Evolutionary conservation across 2,888 invertebrate species (phyloP), one percentile per base, ranked within the genome.

Genomic region (Alentia gelatinosa): DNA sequence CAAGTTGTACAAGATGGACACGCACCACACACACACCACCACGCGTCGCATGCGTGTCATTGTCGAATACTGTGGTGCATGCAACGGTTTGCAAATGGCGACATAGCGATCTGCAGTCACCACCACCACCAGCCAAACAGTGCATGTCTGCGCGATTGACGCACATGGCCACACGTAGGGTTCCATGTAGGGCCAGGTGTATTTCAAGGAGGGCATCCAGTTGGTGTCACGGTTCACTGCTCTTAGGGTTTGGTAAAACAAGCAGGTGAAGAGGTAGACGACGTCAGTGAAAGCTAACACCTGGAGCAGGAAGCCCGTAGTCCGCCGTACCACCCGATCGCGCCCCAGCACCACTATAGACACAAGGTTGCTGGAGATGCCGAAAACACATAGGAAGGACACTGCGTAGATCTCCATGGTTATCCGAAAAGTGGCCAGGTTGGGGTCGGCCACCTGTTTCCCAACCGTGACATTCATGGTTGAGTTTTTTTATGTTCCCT

Each of bases 61-160:
- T 3, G 92, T 93, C 89, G 92, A 92, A 63, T 92, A 92, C 84
- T 92, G 92, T 3, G 91, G 90, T 12, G 92, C 90, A 39, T 93
- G 92, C 37, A 93, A 88, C 26, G 93, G 93, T 9, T 91, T 89
- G 75, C 93, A 93, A 30, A 93, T 92, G 75, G 93, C 93, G 33
- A 92, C 88, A 90, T 92, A 93, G 26, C 93, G 89, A 84, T 93
- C 93, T 12, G 92, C 92, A 7, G 93, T 93, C 0, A 93, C 90
- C 19, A 93, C 90, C 15, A 93, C 92, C 7, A 93, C 93, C 63
- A 93, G 88, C 93, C 93, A 93, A 15, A 93, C 93, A 1, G 93
- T 91, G n/a, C 92, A 89, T 30, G 92, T 93, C 90, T 93, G 93
- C 0, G 93, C 93, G 9, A 91, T 90, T 26, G 93, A 92, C 33